A percentile compares a stretch with the other conserved stretches of the same genome.
These are phyloP conservation scores for Temnopleurus reevesii DNA, from an alignment of 53 echinoderm and acorn worm species.

Conservation along the genomic window DNA sequence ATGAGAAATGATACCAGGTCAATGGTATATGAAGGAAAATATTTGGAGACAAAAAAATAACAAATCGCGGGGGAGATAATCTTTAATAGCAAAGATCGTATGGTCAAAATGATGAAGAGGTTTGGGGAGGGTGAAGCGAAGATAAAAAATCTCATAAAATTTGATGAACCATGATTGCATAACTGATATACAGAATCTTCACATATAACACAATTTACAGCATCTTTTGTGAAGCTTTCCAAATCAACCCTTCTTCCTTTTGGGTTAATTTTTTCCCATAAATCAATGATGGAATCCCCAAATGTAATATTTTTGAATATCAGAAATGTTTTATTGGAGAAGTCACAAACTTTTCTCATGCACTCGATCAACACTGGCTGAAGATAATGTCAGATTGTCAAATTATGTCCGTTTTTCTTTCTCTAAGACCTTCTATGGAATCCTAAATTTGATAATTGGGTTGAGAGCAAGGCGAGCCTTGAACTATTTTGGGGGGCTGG, in stretches of 20 bases:
- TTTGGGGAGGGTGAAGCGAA: too few species aligned
- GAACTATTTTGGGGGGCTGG: slow-evolving; percentile 19
- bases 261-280: not conserved
- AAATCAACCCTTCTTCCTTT: not conserved
- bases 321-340: not conserved
- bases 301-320: not conserved
- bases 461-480: slow-evolving; percentile 8
- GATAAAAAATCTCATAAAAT: too few species aligned
- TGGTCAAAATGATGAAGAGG: too few species aligned
- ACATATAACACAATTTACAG: not conserved
- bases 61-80: not conserved
- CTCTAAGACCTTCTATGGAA: not conserved
- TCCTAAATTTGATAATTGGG: slow-evolving; percentile 46
- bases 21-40: too few species aligned
- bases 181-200: not conserved
- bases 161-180: not conserved
- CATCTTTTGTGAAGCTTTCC: not conserved
- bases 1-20: too few species aligned
- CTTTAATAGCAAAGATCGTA: not conserved
- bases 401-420: not conserved
- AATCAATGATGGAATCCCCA: not conserved
- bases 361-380: slow-evolving; percentile 17
- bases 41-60: not conserved
- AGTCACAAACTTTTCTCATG: slow-evolving; percentile 2
- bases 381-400: slow-evolving; percentile 32